These are phyloP conservation scores for Abramis brama DNA, from an alignment of 2,113 vertebrate species.

Conservation along the genomic window DNA sequence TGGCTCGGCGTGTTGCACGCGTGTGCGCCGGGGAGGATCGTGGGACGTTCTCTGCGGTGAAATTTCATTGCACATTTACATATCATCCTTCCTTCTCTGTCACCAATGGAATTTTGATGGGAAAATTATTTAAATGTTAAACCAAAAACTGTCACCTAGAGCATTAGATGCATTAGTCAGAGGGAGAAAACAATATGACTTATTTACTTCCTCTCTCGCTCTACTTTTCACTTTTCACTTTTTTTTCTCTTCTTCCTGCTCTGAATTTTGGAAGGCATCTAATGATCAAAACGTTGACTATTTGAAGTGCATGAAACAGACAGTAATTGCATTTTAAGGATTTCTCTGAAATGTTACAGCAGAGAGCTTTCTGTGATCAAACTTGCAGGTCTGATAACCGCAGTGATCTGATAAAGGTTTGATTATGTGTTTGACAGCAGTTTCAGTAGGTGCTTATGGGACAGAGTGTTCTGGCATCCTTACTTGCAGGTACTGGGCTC, in stretches of 20 bases:
- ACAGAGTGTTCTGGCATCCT: too few species aligned
- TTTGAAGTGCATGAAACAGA: not conserved
- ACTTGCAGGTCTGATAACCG: not conserved
- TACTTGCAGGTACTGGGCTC: not conserved
- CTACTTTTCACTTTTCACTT: not conserved
- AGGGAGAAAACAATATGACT: conserved; percentile 20
- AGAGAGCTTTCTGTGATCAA: not conserved
- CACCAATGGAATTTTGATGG: conserved; percentile 23
- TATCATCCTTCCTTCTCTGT: conserved; percentile 29
- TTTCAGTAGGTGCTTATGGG: too few species aligned
- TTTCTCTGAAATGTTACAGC: not conserved
- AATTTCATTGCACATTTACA: conserved; percentile 33
- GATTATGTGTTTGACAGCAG: not conserved
- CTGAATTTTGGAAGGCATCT: not conserved
- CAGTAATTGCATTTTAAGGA: not conserved
- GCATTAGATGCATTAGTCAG: conserved; percentile 35
- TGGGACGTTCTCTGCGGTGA: conserved; percentile 6
- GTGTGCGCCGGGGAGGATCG: not conserved
- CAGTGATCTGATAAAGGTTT: not conserved
- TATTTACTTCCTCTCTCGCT: conserved; percentile 16
- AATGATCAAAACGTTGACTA: not conserved
- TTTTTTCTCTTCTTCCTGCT: not conserved
- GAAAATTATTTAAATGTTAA: conserved; percentile 43
- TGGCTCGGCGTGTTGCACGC: not conserved
- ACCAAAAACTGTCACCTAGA: conserved; percentile 40